phyloP scores from a whole-genome alignment of 2,113 vertebrate species.

The Oceanodroma tethys region DNA sequence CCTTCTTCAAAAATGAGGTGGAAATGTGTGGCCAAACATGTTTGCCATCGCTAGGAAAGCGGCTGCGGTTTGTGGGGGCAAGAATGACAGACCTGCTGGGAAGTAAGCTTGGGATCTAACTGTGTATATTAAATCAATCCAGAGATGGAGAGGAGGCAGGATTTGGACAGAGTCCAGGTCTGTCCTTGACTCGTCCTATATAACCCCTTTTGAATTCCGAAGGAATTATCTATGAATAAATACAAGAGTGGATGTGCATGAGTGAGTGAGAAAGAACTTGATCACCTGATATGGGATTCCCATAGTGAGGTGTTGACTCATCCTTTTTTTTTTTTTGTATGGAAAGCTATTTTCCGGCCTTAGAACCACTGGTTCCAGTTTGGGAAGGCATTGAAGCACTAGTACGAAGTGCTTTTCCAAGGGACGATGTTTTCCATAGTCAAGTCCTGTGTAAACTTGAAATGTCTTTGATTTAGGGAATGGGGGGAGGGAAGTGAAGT shows the following conservation, averaged over 20 bases:
- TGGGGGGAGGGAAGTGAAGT: neutral
- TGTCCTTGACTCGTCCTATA: neutral
- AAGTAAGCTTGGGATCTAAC: neutral
- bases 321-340: neutral
- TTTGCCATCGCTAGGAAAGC: rapidly evolving
- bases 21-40: neutral
- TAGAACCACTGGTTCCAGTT: neutral
- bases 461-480: neutral
- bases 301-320: neutral
- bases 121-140: rapidly evolving
- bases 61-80: neutral
- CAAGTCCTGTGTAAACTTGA: constrained; percentile 25
- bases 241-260: neutral
- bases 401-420: neutral
- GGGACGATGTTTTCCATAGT: neutral
- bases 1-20: neutral
- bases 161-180: neutral
- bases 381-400: neutral
- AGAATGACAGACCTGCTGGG: neutral
- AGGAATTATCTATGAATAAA: neutral
- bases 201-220: neutral
- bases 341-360: neutral
- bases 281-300: neutral
- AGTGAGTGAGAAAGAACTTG: neutral
- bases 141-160: neutral